Evolutionary conservation across 2,113 vertebrate species (phyloP).

Genomic region (Aspidoscelis tigris): DNA sequence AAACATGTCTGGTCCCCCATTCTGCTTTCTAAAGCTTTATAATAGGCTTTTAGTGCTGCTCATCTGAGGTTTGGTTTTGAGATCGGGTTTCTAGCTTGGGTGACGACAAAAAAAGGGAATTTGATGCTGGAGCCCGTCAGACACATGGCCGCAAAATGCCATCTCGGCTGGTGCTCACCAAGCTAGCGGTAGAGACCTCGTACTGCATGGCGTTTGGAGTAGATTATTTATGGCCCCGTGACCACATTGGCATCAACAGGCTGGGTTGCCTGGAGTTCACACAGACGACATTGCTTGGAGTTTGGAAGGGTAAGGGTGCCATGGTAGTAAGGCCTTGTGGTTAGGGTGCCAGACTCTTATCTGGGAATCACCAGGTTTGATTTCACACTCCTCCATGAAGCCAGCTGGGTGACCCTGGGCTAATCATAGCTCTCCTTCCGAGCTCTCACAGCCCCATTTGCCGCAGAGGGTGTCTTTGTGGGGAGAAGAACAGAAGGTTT

Average conservation of each 20-base stretch:
- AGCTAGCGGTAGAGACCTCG: constrained; percentile 31
- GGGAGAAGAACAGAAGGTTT: too few relatives aligned
- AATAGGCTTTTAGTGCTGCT: constrained; percentile 38
- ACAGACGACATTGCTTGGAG: too few relatives aligned
- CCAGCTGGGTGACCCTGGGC: too few relatives aligned
- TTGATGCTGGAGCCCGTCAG: constrained; percentile 35
- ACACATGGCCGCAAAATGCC: constrained; percentile 53
- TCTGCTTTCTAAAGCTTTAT: not conserved
- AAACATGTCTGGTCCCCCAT: not conserved
- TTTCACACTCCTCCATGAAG: too few relatives aligned
- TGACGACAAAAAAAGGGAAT: constrained; percentile 14
- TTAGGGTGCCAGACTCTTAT: too few relatives aligned
- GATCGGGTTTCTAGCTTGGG: not conserved
- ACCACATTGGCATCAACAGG: constrained; percentile 7
- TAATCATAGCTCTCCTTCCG: too few relatives aligned
- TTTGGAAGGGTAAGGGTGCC: not conserved
- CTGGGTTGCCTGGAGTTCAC: constrained; percentile 3
- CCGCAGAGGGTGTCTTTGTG: too few relatives aligned
- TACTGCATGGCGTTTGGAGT: constrained; percentile 23
- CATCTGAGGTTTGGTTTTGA: constrained; percentile 38
- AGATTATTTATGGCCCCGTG: constrained; percentile 24
- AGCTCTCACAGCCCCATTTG: too few relatives aligned
- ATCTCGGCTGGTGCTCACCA: constrained; percentile 42
- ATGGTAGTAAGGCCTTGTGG: too few relatives aligned
- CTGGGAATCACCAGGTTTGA: too few relatives aligned